Percentiles rank a stretch among this genome's conserved stretches.
phyloP scores from a whole-genome alignment of 2,888 invertebrate species.

The Apamea sordens region DNA sequence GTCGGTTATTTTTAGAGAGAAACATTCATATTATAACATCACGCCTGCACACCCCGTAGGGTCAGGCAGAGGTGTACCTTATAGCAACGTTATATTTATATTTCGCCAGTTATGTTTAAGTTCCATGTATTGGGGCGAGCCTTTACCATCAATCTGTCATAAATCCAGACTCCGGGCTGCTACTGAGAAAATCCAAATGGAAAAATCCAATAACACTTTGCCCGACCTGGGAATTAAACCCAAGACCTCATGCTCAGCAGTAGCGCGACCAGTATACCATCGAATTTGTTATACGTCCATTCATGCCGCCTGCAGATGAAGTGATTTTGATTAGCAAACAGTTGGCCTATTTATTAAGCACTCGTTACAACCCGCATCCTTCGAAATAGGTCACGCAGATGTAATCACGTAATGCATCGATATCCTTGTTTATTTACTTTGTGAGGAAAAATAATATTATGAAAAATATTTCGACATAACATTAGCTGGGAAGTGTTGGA shows the following conservation, averaged over 20 bases:
- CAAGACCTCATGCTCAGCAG: no score
- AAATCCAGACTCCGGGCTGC: no score
- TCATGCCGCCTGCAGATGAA: constrained; percentile 49
- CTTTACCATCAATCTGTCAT: no score
- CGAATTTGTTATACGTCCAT: constrained; percentile 15
- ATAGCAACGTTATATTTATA: no score
- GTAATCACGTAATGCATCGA: constrained; percentile 58
- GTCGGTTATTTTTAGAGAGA: constrained; percentile 25
- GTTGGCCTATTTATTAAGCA: constrained; percentile 57
- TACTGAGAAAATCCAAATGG: no score
- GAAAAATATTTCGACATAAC: constrained; percentile 18
- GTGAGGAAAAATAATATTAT: constrained; percentile 14
- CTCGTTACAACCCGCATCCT: constrained; percentile 41
- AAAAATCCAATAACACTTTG: no score
- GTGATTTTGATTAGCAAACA: constrained; percentile 52
- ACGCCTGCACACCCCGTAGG: no score
- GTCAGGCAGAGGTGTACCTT: no score
- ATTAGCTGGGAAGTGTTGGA: neutral
- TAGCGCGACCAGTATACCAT: no score
- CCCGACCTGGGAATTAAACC: no score
- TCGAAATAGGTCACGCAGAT: constrained; percentile 60
- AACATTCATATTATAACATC: neutral
- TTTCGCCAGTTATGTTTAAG: no score
- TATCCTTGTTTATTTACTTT: constrained; percentile 50
- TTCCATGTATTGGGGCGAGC: no score